Conservation (phyloP, 2,113 vertebrate genomes). For the Scomber colias region DNA sequence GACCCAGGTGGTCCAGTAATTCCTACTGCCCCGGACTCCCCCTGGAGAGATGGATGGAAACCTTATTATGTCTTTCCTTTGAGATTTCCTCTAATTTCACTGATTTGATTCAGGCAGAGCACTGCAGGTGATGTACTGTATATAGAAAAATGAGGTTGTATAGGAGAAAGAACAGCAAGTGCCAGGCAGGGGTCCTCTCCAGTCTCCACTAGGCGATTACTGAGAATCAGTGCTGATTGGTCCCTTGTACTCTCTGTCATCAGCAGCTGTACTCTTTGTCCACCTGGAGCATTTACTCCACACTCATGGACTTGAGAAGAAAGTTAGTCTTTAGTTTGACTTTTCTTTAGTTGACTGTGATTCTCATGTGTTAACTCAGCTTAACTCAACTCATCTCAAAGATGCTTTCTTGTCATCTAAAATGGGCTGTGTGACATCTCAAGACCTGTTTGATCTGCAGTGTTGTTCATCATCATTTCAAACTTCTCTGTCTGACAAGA, state of each 20-base stretch:
- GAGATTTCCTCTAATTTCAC: neutral
- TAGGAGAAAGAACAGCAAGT: neutral
- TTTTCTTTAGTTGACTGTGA: neutral
- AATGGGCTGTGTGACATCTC: too few species aligned
- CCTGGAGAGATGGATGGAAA: constrained; percentile 61
- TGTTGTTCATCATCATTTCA: too few species aligned
- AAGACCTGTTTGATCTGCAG: too few species aligned
- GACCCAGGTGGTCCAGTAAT: constrained; percentile 65
- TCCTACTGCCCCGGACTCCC: constrained; percentile 64
- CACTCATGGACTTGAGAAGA: neutral
- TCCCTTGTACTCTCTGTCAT: neutral
- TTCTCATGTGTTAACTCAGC: neutral
- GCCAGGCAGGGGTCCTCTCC: neutral
- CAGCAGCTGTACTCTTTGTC: neutral
- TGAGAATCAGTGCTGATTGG: constrained; percentile 19
- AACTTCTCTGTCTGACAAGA: too few species aligned
- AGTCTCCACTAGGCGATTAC: constrained; percentile 13
- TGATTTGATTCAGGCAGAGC: constrained; percentile 15
- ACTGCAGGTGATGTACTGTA: neutral
- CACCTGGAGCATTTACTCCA: neutral
- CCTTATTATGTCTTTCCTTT: neutral
- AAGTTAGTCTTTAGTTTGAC: neutral
- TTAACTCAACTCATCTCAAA: neutral
- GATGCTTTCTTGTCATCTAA: neutral
- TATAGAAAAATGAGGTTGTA: neutral